phyloP scores from a whole-genome alignment of 2,113 vertebrate genomes.

The Athene cunicularia region DNA sequence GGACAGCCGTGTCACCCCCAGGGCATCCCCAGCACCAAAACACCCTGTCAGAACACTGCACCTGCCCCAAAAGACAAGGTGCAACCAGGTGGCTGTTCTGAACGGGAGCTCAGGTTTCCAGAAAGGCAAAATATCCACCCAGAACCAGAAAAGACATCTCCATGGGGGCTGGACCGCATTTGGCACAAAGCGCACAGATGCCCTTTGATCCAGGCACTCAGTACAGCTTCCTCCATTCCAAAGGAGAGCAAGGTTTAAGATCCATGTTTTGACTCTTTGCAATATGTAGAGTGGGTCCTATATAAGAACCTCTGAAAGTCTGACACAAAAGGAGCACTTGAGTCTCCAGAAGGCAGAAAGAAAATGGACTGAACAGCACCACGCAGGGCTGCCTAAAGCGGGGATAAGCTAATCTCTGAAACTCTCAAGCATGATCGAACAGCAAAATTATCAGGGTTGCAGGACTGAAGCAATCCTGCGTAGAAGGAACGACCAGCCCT shows the following conservation, averaged over 20 bases:
- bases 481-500: neutral
- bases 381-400: neutral
- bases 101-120: neutral
- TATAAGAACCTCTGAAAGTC: neutral
- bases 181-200: neutral
- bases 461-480: fast-evolving
- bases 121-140: neutral
- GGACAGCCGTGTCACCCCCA: neutral
- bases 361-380: neutral
- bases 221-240: neutral
- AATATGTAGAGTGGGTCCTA: neutral
- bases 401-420: neutral
- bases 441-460: neutral
- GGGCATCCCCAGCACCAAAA: neutral
- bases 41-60: neutral
- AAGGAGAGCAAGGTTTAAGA: neutral
- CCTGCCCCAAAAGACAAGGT: neutral
- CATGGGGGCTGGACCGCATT: neutral
- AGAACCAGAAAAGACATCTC: neutral
- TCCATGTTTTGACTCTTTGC: neutral
- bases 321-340: neutral
- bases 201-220: neutral
- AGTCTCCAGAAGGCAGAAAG: neutral
- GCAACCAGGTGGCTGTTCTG: neutral
- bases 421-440: neutral